Base-by-base conservation (phyloP, 2,113 vertebrate genomes). In the Anseranas semipalmata region DNA sequence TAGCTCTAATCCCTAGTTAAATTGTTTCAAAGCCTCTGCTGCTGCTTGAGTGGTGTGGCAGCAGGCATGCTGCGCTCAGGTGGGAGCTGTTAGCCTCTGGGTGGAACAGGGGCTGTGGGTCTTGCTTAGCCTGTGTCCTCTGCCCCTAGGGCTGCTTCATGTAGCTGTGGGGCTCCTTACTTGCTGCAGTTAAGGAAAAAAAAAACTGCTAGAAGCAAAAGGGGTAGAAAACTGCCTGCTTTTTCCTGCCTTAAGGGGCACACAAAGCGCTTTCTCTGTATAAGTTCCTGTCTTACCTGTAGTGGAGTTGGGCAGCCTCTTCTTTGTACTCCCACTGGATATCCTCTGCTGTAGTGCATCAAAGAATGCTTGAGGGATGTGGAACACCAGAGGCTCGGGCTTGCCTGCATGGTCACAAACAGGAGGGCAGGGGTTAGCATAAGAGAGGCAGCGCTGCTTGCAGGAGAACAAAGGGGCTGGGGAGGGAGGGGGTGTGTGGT, bases 331-430 rank as follows among this genome's bases (percentile, higher is more conserved):
- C 25, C 99, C 99, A 7, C 98, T 97, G 15, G 99, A 99, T 88
- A 99, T 98, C 9, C 99, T 98, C 95, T 99, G 98, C 95, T 99
- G 99, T 56, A 99, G 98, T 1, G 98, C 98, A 12, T 99, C 99
- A 22, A 99, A 99, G 97, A 99, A 99, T 8, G 98, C 97, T 96
- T 99, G 99, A 6, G 99, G 99, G 72, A 99, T 98, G 96, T 99
- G 98, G 97, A 98, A 99, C 17, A 99, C 98, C 96, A 99, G 95
- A 1, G 99, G 98, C 70, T 99, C 98, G 0, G 99, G 99, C 78
- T 98, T 99, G 52, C 99, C 99, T 99, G 95, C 22, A 90, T 2
- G 30, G 25, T 35, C 4, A 21, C 1, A 14, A n/a, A n/a, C 4
- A 17, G 12, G n/a, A 32, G 3, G 21, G 16, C 7, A 4, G 20